These are phyloP conservation scores for Orycteropus afer DNA, from an alignment of 2,113 vertebrate genomes.

Conservation along the genomic window DNA sequence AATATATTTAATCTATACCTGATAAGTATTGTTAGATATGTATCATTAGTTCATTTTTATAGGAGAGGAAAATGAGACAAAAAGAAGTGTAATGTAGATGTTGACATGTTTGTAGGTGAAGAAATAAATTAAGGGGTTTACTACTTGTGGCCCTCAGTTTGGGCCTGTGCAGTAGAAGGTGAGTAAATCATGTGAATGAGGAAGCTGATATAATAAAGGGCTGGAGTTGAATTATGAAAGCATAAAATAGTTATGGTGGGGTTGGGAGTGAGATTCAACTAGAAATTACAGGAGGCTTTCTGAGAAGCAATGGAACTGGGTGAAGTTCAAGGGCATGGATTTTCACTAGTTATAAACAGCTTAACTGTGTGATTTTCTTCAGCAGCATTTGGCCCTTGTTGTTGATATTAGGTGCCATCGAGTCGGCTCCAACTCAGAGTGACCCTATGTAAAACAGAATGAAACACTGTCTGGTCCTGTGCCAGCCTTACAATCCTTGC, in stretches of 20 bases:
- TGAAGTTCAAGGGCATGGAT: neutral
- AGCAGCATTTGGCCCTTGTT: neutral
- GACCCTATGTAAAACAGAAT: no score
- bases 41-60: neutral
- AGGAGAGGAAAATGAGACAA: neutral
- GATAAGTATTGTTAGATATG: neutral
- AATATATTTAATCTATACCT: neutral
- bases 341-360: neutral
- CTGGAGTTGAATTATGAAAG: neutral
- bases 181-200: neutral
- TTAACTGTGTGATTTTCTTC: neutral
- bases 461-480: no score
- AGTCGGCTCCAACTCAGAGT: no score
- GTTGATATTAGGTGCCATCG: no score
- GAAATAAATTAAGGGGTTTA: neutral
- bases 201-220: neutral
- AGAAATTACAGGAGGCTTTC: neutral
- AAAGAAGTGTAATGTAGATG: neutral
- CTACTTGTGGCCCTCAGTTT: neutral
- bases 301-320: neutral
- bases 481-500: no score
- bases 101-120: neutral
- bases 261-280: neutral
- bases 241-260: no score
- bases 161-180: neutral